Evolutionary conservation across 2,113 vertebrate species (phyloP).

Genomic region (Trichomycterus rosablanca): DNA sequence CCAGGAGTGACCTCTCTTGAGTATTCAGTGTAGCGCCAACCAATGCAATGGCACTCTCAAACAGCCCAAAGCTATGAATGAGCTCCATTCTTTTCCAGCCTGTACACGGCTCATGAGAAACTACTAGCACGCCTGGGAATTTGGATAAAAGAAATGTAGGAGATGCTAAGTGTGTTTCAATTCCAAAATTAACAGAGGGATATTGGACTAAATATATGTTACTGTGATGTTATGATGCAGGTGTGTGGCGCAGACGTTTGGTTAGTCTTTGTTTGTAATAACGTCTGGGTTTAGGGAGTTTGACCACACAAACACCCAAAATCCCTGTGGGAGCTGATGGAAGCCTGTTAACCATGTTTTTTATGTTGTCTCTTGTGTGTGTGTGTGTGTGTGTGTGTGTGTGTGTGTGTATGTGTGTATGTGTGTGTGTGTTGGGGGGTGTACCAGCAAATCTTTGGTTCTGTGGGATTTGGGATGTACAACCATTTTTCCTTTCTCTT

Average conservation of each 20-base stretch:
- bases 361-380: slow-evolving; percentile 42
- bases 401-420: slow-evolving; percentile 23
- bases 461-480: slow-evolving; percentile 44
- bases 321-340: slow-evolving; percentile 6
- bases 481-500: slow-evolving; percentile 40
- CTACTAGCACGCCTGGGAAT: slow-evolving; percentile 39
- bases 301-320: slow-evolving; percentile 17
- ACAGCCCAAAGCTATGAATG: slow-evolving; percentile 43
- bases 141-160: slow-evolving; percentile 25
- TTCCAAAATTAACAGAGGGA: slow-evolving; percentile 6
- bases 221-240: slow-evolving; percentile 10
- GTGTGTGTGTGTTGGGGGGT: slow-evolving; percentile 19
- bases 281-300: slow-evolving; percentile 9
- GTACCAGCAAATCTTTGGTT: slow-evolving; percentile 47
- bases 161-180: slow-evolving; percentile 19
- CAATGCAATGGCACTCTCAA: slow-evolving; percentile 40
- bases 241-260: not conserved
- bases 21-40: slow-evolving; percentile 47
- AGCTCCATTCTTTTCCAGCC: slow-evolving; percentile 39
- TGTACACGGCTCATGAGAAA: slow-evolving; percentile 41
- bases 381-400: too few relatives aligned
- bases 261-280: slow-evolving; percentile 4
- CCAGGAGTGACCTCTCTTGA: slow-evolving; percentile 47
- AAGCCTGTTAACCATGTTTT: slow-evolving; percentile 50
- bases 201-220: slow-evolving; percentile 5